These are phyloP conservation scores for Synanceia verrucosa DNA, from an alignment of 2,797 vertebrate species.

Conservation along the genomic window DNA sequence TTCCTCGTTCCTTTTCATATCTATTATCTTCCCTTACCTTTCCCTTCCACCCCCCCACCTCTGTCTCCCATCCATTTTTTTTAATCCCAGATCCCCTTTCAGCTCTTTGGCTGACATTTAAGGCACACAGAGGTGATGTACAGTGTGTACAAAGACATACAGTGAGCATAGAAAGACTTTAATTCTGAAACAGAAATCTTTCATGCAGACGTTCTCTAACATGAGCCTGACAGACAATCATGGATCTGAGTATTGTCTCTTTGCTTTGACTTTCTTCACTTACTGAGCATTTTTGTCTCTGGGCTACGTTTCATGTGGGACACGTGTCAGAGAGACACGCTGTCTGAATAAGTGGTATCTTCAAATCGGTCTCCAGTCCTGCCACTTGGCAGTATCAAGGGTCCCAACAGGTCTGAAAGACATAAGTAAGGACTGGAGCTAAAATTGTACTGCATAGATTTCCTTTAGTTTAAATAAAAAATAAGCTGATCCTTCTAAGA, in stretches of 20 bases:
- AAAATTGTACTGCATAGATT: not conserved
- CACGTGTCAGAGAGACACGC: conserved; percentile 12
- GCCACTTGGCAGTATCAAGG: not conserved
- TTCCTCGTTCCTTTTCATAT: conserved; percentile 59
- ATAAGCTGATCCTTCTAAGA: not conserved
- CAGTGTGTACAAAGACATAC: not conserved
- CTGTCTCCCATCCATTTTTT: conserved; percentile 16
- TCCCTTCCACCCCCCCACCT: not conserved
- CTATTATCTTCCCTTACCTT: conserved; percentile 39
- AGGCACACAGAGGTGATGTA: conserved; percentile 34
- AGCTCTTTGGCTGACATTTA: conserved; percentile 44
- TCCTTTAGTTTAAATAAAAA: no score
- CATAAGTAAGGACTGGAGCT: not conserved
- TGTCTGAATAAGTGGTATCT: conserved; percentile 8
- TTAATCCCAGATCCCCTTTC: conserved; percentile 40
- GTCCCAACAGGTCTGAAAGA: not conserved
- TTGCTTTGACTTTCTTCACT: conserved; percentile 11
- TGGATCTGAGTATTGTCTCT: not conserved
- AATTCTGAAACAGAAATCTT: conserved; percentile 24
- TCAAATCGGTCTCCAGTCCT: not conserved
- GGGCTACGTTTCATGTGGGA: conserved; percentile 10
- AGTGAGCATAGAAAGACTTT: not conserved
- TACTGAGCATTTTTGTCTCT: not conserved
- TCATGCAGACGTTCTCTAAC: not conserved
- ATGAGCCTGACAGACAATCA: conserved; percentile 2